Conservation (phyloP, 2,797 vertebrate species). For the Acanthornis magna region DNA sequence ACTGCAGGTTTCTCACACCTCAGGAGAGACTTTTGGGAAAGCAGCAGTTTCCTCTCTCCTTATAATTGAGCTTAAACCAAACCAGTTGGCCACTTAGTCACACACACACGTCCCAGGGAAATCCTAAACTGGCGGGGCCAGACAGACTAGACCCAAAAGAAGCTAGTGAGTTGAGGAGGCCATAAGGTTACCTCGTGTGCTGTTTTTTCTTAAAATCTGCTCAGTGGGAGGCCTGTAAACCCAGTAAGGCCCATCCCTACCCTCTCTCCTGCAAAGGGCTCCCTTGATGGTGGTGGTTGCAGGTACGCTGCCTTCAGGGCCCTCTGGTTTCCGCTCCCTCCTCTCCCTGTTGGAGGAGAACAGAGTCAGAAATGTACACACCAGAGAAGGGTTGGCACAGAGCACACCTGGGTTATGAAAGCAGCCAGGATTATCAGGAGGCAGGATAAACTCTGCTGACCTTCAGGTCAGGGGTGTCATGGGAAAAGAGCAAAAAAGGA, state of each 20-base stretch:
- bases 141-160: neutral
- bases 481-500: neutral
- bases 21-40: neutral
- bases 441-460: neutral
- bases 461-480: neutral
- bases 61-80: neutral
- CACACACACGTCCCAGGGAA: neutral
- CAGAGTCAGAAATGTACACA: neutral
- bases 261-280: neutral
- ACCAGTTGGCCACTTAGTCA: neutral
- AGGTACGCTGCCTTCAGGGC: neutral
- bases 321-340: neutral
- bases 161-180: neutral
- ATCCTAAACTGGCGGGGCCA: neutral
- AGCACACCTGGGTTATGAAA: conserved; percentile 2
- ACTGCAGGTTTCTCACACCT: neutral
- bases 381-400: neutral
- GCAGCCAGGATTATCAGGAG: neutral
- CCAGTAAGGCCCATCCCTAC: neutral
- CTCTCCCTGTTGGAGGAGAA: neutral
- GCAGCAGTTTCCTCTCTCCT: neutral
- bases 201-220: neutral
- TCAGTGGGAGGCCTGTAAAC: neutral
- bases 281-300: neutral
- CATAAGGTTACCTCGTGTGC: neutral